These are phyloP conservation scores for Sphinx pinastri DNA, from an alignment of 2,888 invertebrate species.

Conservation along the genomic window DNA sequence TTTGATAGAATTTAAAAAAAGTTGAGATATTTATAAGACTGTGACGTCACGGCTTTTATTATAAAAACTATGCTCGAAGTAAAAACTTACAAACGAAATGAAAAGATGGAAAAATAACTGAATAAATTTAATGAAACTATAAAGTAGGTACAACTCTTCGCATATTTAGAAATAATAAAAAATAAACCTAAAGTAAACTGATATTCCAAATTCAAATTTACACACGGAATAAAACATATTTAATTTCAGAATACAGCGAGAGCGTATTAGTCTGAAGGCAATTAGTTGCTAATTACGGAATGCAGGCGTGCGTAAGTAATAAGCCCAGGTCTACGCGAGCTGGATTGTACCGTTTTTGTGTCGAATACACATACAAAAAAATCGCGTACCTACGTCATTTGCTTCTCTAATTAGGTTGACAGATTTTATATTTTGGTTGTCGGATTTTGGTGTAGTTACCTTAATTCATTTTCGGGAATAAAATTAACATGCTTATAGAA, in stretches of 20 bases:
- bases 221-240: slow-evolving; percentile 16
- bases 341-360: slow-evolving; percentile 32
- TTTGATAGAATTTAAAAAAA: too few relatives aligned
- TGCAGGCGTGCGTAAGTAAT: slow-evolving; percentile 58
- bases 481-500: too few relatives aligned
- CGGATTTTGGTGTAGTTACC: neutral
- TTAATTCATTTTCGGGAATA: neutral
- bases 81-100: too few relatives aligned
- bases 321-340: slow-evolving; percentile 38
- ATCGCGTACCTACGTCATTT: slow-evolving; percentile 25
- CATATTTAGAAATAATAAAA: slow-evolving; percentile 22
- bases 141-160: too few relatives aligned
- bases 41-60: too few relatives aligned
- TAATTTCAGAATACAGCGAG: slow-evolving; percentile 20
- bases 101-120: too few relatives aligned
- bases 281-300: slow-evolving; percentile 74
- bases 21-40: too few relatives aligned
- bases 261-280: slow-evolving; percentile 50
- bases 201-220: slow-evolving; percentile 20
- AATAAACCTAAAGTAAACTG: neutral
- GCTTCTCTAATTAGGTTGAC: slow-evolving; percentile 20
- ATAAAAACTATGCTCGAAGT: too few relatives aligned
- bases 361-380: slow-evolving; percentile 25
- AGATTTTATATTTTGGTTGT: neutral
- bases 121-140: too few relatives aligned